Percentiles rank a stretch among this genome's conserved stretches.
These are phyloP conservation scores for Scaptomyza cyrtandrae DNA, from an alignment of 2,888 invertebrate species.

Conservation along the genomic window DNA sequence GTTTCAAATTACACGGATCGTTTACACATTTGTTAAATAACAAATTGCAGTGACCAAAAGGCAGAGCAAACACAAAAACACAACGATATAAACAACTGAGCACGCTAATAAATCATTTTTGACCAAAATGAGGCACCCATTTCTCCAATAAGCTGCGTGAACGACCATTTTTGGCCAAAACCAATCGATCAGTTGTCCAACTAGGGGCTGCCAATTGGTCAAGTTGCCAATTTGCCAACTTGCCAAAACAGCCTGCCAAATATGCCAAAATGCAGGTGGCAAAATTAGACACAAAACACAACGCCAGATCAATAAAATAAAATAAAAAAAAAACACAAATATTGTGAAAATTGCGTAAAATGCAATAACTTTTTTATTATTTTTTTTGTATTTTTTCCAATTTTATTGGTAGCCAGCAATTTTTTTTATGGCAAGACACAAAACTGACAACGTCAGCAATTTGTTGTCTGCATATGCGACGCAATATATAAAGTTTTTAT, in stretches of 20 bases:
- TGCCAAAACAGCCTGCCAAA: conserved; percentile 56
- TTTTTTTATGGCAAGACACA: conserved; percentile 38
- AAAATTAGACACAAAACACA: conserved; percentile 78
- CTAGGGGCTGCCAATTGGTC: conserved; percentile 55
- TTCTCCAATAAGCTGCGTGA: conserved; percentile 61
- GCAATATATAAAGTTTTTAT: conserved; percentile 14
- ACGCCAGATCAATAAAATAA: conserved; percentile 45
- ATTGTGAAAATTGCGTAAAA: conserved; percentile 56
- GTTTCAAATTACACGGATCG: conserved; percentile 65
- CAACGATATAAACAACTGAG: conserved; percentile 72
- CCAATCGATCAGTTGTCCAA: conserved; percentile 76
- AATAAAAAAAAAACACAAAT: conserved; percentile 34
- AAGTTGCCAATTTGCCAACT: conserved; percentile 47
- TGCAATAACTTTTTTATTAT: conserved; percentile 45
- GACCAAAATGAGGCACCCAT: conserved; percentile 71
- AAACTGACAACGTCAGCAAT: conserved; percentile 47
- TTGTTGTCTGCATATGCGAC: conserved; percentile 47
- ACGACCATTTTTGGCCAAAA: conserved; percentile 71
- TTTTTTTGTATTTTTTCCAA: conserved; percentile 41
- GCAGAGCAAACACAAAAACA: conserved; percentile 27
- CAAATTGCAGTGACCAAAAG: conserved; percentile 68
- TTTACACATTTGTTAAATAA: conserved; percentile 72
- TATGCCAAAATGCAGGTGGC: conserved; percentile 79
- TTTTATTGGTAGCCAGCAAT: too few relatives aligned
- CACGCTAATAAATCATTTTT: conserved; percentile 78